Evolutionary conservation across 2,113 vertebrate genomes (phyloP), one percentile per base, ranked within the genome.

Genomic region (Zingel zingel): DNA sequence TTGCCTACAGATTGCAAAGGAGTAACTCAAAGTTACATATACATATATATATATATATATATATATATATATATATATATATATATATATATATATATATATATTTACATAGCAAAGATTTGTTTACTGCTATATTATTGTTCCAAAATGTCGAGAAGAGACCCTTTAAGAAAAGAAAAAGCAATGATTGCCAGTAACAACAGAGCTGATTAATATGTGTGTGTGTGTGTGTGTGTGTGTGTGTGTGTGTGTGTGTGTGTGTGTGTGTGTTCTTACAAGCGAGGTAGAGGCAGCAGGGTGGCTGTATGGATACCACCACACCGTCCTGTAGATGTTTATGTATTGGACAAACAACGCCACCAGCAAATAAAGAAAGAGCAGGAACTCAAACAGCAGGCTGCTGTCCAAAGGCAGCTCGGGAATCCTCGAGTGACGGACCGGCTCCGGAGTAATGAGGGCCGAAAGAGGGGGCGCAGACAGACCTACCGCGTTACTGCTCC

Each of bases 231-330:
- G 36, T 39, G 36, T 39, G 36, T 36, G 36, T 39, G 36, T 39
- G 36, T 39, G 36, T 39, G 36, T 36, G 36, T 36, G 36, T 9
- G 51, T 66, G 63, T 53, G 71, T 43, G 43, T 33, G 57, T 54
- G 23, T 21, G 45, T 30, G 45, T 43, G 51, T 27, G 51, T 59
- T 18, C 91, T 91, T 81, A 99, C 98, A 90, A 99, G 92, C 6
- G 98, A 98, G 86, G 98, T 98, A 94, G 97, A 98, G 86, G 98
- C 97, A 76, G 98, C 96, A 61, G 98, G 98, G 83, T 99, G 97
- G 93, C 95, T 99, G 88, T 99, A 98, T 0, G 98, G 98, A 86
- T 98, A 99, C 98, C 98, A 99, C 98, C 98, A 99, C 81, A 99
- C 98, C 0, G 98, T 99, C 94, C 98, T 97, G 95, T 99, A 99